Conservation (phyloP, 2,113 vertebrate species). For the Platanista minor region DNA sequence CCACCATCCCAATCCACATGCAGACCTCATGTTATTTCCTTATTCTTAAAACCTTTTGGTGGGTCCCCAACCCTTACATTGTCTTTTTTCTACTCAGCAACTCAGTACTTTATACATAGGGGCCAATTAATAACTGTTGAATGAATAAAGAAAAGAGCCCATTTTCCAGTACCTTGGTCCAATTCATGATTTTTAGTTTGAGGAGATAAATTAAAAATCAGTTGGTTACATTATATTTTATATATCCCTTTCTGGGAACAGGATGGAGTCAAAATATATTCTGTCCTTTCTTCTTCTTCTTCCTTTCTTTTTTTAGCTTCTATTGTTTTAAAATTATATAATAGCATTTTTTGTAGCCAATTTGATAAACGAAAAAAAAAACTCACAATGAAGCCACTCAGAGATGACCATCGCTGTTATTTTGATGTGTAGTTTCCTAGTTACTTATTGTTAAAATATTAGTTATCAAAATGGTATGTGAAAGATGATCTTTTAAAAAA, state of each 20-base stretch:
- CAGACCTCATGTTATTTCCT: not conserved
- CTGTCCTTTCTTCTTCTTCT: not conserved
- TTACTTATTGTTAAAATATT: not conserved
- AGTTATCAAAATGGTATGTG: not conserved
- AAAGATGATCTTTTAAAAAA: not conserved
- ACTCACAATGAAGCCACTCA: not conserved
- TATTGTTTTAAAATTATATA: not conserved
- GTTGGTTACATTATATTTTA: not conserved
- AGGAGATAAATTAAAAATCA: not conserved
- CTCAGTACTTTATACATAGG: not conserved
- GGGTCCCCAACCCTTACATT: not conserved
- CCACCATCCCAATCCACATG: rapidly evolving
- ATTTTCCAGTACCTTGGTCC: not conserved
- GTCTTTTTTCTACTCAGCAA: not conserved
- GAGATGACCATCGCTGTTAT: not conserved
- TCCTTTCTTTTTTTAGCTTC: not conserved
- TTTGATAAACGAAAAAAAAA: not conserved
- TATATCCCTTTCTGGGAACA: not conserved
- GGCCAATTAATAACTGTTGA: not conserved
- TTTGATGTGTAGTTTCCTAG: not conserved
- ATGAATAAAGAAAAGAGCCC: not conserved
- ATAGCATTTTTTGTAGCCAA: not conserved
- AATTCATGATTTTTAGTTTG: not conserved
- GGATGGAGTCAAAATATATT: not conserved
- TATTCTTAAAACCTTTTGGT: not conserved